phyloP scores from a whole-genome alignment of 2,888 invertebrate species.

The Drosophila kambysellisi region DNA sequence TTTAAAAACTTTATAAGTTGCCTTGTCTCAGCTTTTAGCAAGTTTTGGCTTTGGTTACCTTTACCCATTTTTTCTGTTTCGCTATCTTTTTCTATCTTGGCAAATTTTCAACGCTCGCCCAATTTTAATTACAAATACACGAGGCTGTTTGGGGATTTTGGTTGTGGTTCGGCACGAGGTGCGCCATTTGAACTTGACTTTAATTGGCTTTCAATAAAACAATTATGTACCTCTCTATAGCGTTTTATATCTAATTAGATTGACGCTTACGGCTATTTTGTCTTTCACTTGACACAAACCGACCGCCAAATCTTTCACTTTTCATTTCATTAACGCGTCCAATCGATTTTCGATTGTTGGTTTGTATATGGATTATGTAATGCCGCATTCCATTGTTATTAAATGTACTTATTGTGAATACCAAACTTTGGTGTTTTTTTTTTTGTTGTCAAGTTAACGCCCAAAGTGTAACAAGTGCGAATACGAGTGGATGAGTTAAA shows the following conservation, averaged over 20 bases:
- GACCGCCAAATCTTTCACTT: constrained; percentile 66
- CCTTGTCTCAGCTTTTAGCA: constrained; percentile 17
- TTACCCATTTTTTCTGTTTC: constrained; percentile 16
- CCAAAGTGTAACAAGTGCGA: constrained; percentile 68
- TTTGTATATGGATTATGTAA: constrained; percentile 52
- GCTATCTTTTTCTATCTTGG: constrained; percentile 12
- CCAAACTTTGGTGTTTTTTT: constrained; percentile 37
- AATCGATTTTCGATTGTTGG: constrained; percentile 48
- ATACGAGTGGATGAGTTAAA: constrained; percentile 13
- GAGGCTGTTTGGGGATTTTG: constrained; percentile 41
- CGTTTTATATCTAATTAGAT: constrained; percentile 59
- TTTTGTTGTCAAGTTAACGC: constrained; percentile 34
- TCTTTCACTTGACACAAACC: constrained; percentile 53
- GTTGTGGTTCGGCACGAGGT: constrained; percentile 53
- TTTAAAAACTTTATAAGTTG: constrained; percentile 15
- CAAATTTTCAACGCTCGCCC: constrained; percentile 73
- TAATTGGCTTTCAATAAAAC: constrained; percentile 75
- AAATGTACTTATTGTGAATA: constrained; percentile 48
- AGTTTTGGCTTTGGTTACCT: constrained; percentile 8
- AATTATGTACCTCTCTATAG: constrained; percentile 56
- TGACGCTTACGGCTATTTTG: constrained; percentile 28
- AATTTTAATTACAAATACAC: constrained; percentile 66
- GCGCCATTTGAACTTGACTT: constrained; percentile 78
- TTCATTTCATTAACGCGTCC: constrained; percentile 70
- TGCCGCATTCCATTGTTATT: constrained; percentile 39